These are phyloP conservation scores for Beris morrisii DNA, from an alignment of 2,888 invertebrate genomes.

Conservation along the genomic window DNA sequence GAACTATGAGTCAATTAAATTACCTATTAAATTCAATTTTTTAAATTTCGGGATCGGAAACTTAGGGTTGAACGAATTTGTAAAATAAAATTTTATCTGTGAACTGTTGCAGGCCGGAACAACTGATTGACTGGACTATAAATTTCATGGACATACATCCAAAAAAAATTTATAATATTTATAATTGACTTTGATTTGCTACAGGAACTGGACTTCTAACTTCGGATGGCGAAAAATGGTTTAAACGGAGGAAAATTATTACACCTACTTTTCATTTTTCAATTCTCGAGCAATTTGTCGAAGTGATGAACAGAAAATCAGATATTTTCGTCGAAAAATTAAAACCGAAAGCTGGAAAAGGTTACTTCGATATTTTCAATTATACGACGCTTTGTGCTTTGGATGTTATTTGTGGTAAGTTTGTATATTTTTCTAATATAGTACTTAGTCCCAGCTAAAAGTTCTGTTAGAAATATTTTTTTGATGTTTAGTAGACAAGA, in stretches of 20 bases:
- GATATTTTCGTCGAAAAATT: conserved; percentile 50
- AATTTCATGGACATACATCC: too few relatives aligned
- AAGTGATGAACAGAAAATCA: conserved; percentile 54
- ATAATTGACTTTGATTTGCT: too few relatives aligned
- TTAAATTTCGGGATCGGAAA: too few relatives aligned
- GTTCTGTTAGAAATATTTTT: too few relatives aligned
- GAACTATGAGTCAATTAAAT: too few relatives aligned
- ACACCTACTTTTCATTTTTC: conserved; percentile 56
- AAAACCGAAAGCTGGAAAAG: conserved; percentile 32
- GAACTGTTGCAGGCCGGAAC: too few relatives aligned
- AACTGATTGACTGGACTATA: too few relatives aligned
- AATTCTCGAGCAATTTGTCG: conserved; percentile 52
- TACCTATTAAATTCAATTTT: too few relatives aligned
- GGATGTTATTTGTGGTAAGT: conserved; percentile 52
- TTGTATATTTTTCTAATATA: neutral
- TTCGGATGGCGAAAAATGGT: conserved; percentile 53
- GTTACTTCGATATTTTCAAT: conserved; percentile 54
- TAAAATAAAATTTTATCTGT: too few relatives aligned
- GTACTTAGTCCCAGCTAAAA: neutral
- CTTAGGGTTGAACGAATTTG: too few relatives aligned
- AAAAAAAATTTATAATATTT: too few relatives aligned
- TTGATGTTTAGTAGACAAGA: too few relatives aligned
- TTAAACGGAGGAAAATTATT: conserved; percentile 53
- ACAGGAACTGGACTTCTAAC: conserved; percentile 20
- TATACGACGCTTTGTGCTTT: conserved; percentile 54